Base-by-base conservation (phyloP, 2,888 invertebrate genomes). In the Pteria penguin region DNA sequence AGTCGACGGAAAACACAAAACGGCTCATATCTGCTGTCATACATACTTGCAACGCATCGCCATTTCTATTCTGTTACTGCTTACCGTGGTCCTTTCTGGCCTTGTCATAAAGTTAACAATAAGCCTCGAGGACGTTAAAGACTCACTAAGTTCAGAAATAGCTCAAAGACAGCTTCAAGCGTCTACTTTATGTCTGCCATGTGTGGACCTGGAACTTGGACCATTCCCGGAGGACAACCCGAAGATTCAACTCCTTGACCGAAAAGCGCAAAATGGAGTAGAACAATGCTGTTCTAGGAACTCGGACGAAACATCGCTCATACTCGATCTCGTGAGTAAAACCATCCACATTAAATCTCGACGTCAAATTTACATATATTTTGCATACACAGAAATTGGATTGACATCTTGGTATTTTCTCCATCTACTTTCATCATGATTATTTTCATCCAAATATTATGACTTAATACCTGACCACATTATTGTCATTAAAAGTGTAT, bases 201-300 rank as follows among this genome's bases (percentile, higher is more conserved):
- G 82, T 65, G 75, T 60, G 2, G 81, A 80, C 29, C 60, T 84
- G 18, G 55, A 66, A 14, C 68, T 71, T 27, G 82, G 82, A 33
- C 83, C 83, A 24, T 81, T 82, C 52, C 72, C 71, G 5, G 83
- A 83, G 52, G 81, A 81, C 24, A 84, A 78, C 14, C n/a, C 54
- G 22, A 57, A 75, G 2, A 58, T 84, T 1, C 31, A 27, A 11
- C 26, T 52, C 14, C 60, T 84, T 4, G 57, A 75, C 2, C 75
- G 68, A 31, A 72, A 57, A n/a, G 27, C 27, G 8, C 77, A 75
- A 18, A 75, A 79, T 33, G 80, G 74, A 11, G 27, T 70, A 14
- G 66, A 70, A 32, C 69, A 75, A 8, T 84, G 83, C 52, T 84
- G 83, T 62, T 79, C 80, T 14, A 80, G 66, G 36, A 62, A 77